Conservation (phyloP, 1,140 invertebrate species). For the Drosophila athabasca region DNA sequence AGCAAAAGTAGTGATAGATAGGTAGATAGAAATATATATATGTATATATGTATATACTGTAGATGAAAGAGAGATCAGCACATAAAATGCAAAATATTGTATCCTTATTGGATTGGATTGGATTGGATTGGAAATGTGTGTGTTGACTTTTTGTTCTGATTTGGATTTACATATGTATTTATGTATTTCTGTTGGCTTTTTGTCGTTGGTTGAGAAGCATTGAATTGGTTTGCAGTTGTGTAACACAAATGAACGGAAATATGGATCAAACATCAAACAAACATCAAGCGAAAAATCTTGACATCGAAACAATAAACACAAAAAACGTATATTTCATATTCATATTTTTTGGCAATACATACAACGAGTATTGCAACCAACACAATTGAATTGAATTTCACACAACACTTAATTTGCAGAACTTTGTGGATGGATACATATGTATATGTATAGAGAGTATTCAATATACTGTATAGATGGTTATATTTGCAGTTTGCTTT, state of each 20-base stretch:
- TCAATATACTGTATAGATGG: constrained; percentile 49
- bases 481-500: constrained; percentile 60
- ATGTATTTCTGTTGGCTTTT: constrained; percentile 24
- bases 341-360: constrained; percentile 57
- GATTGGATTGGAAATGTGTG: constrained; percentile 15
- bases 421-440: constrained; percentile 37
- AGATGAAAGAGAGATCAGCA: constrained; percentile 41
- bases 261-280: constrained; percentile 48
- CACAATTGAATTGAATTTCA: constrained; percentile 55
- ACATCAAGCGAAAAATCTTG: constrained; percentile 40
- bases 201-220: constrained; percentile 19
- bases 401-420: constrained; percentile 73
- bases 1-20: constrained; percentile 26
- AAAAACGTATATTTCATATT: constrained; percentile 15
- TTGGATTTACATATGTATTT: constrained; percentile 11
- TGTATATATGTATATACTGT: background rate
- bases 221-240: constrained; percentile 17
- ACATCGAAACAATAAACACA: constrained; percentile 57
- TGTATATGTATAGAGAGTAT: constrained; percentile 44
- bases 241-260: constrained; percentile 10
- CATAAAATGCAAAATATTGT: constrained; percentile 24
- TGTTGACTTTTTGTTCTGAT: background rate
- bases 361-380: constrained; percentile 53
- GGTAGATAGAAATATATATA: constrained; percentile 20
- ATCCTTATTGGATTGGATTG: constrained; percentile 12